phyloP scores from a whole-genome alignment of 1,140 invertebrate species.

The Trinorchestia longiramus region DNA sequence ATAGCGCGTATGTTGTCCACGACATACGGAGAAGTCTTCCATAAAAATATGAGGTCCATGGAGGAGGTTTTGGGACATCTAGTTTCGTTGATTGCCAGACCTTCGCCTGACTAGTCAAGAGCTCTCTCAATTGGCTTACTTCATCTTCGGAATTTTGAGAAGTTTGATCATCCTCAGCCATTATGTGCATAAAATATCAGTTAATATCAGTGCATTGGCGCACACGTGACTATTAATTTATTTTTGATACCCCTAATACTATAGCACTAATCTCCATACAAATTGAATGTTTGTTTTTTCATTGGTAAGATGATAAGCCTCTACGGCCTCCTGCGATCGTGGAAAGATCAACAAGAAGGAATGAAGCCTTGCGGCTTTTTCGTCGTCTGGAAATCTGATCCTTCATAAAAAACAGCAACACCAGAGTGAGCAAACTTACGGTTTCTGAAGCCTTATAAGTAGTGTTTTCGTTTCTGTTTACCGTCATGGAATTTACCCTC shows the following conservation, averaged over 20 bases:
- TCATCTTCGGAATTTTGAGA: background rate
- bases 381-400: background rate
- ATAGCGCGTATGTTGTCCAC: constrained; percentile 1
- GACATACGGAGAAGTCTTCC: background rate
- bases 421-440: background rate
- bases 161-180: background rate
- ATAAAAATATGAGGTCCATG: background rate
- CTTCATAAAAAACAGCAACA: background rate
- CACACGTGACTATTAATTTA: background rate
- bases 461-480: no score
- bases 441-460: background rate
- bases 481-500: no score
- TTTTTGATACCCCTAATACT: background rate
- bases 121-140: background rate
- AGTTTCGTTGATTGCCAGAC: background rate
- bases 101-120: background rate
- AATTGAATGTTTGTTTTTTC: background rate
- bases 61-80: background rate
- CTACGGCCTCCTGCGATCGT: background rate
- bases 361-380: background rate
- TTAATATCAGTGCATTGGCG: no score
- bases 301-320: background rate
- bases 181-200: no score
- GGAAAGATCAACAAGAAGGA: background rate
- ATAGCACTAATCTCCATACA: background rate